A percentile compares a stretch with the other conserved stretches of the same genome.
These are phyloP conservation scores for Psammodynastes pulverulentus DNA, from an alignment of 2,113 vertebrate species.

Conservation along the genomic window DNA sequence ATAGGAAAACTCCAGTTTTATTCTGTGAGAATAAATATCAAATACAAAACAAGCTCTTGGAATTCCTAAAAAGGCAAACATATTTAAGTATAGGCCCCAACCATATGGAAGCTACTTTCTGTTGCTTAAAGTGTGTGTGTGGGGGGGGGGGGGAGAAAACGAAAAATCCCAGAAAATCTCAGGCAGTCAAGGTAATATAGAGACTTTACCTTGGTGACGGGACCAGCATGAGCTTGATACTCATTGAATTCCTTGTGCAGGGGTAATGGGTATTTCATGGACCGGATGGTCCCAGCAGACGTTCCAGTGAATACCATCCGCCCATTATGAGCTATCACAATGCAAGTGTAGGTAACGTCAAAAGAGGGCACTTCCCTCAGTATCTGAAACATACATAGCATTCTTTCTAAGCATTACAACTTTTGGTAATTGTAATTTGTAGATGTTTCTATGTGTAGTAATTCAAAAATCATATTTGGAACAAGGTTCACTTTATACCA, in stretches of 20 bases:
- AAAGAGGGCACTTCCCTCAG: conserved; percentile 77
- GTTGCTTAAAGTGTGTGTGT: not conserved
- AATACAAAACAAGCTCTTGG: not conserved
- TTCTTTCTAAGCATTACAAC: not conserved
- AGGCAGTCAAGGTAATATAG: not conserved
- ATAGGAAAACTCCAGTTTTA: not conserved
- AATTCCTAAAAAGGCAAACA: not conserved
- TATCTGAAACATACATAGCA: conserved; percentile 70
- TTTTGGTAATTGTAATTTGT: not conserved
- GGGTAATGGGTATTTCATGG: conserved; percentile 85
- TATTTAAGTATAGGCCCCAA: not conserved
- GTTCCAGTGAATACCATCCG: conserved; percentile 86
- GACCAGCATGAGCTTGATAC: conserved; percentile 85
- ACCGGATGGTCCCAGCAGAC: conserved; percentile 78
- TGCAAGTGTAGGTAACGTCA: conserved; percentile 74
- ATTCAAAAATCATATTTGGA: not conserved
- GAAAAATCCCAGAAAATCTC: not conserved
- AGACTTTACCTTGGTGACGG: conserved; percentile 85
- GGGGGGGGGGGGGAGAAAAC: not conserved
- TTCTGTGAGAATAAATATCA: not conserved
- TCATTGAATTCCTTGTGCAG: conserved; percentile 78
- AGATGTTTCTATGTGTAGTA: not conserved
- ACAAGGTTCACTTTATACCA: not conserved
- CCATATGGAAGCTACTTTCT: not conserved
- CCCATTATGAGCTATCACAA: conserved; percentile 81